Evolutionary conservation across 2,797 vertebrate species (phyloP).

Genomic region (Oreonectes daqikongensis): DNA sequence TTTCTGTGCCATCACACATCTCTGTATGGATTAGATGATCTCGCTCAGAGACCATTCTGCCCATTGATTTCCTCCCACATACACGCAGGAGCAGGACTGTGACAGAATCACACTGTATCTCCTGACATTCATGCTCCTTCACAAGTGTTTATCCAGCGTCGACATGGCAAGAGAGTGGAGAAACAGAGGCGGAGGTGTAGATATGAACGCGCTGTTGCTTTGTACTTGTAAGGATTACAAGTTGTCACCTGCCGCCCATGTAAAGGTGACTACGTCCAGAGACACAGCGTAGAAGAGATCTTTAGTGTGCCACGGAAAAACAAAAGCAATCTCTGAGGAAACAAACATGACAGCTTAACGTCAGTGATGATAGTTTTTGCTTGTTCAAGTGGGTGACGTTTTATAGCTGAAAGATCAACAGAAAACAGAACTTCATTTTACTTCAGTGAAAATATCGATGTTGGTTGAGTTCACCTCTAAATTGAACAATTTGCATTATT

Average conservation of each 20-base stretch:
- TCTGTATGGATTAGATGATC: conserved; percentile 41
- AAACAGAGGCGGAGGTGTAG: conserved; percentile 29
- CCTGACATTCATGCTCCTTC: conserved; percentile 33
- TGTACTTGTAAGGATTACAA: conserved; percentile 30
- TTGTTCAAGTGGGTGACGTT: neutral
- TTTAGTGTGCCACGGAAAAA: neutral
- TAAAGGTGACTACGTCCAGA: conserved; percentile 10
- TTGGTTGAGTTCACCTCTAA: neutral
- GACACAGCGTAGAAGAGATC: neutral
- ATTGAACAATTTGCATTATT: neutral
- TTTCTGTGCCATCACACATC: conserved; percentile 48
- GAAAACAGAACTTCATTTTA: neutral
- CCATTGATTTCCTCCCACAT: conserved; percentile 54
- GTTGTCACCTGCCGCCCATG: conserved; percentile 22
- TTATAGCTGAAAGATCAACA: conserved; percentile 2
- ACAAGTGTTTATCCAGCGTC: conserved; percentile 22
- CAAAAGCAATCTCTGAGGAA: neutral
- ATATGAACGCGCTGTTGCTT: conserved; percentile 9
- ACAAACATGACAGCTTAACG: neutral
- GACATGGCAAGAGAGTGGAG: conserved; percentile 19
- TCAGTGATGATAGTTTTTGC: neutral
- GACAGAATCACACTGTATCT: conserved; percentile 27
- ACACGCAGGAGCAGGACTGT: conserved; percentile 20
- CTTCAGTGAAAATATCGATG: neutral
- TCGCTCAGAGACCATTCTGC: conserved; percentile 39